A percentile compares a stretch with the other conserved stretches of the same genome.
Evolutionary conservation across 2,797 vertebrate species (phyloP).

Genomic region (Paratrypauchen microcephalus): DNA sequence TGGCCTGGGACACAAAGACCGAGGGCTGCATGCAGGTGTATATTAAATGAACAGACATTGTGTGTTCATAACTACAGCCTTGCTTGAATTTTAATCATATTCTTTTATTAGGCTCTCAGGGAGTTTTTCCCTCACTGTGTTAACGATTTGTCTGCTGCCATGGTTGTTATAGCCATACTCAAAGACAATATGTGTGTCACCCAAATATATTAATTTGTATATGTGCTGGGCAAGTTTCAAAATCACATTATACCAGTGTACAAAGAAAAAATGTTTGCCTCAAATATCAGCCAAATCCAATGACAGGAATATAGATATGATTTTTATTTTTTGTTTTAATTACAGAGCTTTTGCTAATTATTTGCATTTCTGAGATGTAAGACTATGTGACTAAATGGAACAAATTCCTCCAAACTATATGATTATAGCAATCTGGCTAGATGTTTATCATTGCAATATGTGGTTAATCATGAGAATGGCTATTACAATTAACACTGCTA

Average conservation of each 20-base stretch:
- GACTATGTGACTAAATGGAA: too few relatives aligned
- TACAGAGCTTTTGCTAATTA: too few relatives aligned
- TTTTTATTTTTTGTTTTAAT: too few relatives aligned
- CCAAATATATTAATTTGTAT: conserved; percentile 29
- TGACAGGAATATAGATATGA: too few relatives aligned
- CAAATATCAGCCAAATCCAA: too few relatives aligned
- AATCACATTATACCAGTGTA: not conserved
- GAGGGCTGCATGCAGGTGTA: conserved; percentile 59
- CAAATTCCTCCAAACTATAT: too few relatives aligned
- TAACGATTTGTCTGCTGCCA: conserved; percentile 64
- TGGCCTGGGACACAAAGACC: conserved; percentile 66
- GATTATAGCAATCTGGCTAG: not conserved
- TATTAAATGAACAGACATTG: conserved; percentile 67
- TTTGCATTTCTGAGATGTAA: too few relatives aligned
- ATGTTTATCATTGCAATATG: not conserved
- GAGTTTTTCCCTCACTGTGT: conserved; percentile 53
- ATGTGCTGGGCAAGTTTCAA: not conserved
- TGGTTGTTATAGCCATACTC: conserved; percentile 38
- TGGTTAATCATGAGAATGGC: not conserved
- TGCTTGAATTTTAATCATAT: conserved; percentile 75
- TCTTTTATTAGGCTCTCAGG: conserved; percentile 73
- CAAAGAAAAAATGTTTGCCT: too few relatives aligned
- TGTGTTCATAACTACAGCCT: conserved; percentile 61
- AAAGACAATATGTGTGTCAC: conserved; percentile 44
- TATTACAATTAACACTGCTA: not conserved